These are phyloP conservation scores for Vultur gryphus DNA, from an alignment of 2,797 vertebrate species.

Conservation along the genomic window DNA sequence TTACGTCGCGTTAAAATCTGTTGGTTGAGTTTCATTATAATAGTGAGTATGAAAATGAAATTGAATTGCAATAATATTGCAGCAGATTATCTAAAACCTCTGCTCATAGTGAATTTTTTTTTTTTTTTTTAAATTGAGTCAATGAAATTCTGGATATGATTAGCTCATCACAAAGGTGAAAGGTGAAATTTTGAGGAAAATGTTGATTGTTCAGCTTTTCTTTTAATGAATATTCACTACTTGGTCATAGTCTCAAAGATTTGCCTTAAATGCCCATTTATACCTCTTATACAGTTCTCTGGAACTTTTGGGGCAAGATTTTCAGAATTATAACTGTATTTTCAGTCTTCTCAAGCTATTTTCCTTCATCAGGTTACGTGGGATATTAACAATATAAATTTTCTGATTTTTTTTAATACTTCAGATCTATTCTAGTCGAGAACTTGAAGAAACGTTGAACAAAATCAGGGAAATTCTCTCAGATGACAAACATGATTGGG, in stretches of 20 bases:
- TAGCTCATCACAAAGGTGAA: neutral
- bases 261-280: neutral
- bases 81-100: neutral
- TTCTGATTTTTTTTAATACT: neutral
- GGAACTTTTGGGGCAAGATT: neutral
- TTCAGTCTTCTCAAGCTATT: neutral
- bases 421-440: slow-evolving; percentile 93
- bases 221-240: neutral
- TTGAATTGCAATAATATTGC: neutral
- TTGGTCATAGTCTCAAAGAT: neutral
- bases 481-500: slow-evolving; percentile 98
- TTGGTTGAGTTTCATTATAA: neutral
- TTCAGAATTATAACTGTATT: neutral
- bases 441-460: slow-evolving; percentile 97
- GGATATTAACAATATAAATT: neutral
- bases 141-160: neutral
- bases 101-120: neutral
- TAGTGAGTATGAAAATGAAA: neutral
- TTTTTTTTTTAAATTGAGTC: neutral
- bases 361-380: neutral
- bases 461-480: slow-evolving; percentile 97
- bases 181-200: neutral
- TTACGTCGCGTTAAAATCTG: neutral
- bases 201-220: neutral
- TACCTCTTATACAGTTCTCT: neutral